Evolutionary conservation across 2,113 vertebrate genomes (phyloP).

Genomic region (Uropsilus gracilis): DNA sequence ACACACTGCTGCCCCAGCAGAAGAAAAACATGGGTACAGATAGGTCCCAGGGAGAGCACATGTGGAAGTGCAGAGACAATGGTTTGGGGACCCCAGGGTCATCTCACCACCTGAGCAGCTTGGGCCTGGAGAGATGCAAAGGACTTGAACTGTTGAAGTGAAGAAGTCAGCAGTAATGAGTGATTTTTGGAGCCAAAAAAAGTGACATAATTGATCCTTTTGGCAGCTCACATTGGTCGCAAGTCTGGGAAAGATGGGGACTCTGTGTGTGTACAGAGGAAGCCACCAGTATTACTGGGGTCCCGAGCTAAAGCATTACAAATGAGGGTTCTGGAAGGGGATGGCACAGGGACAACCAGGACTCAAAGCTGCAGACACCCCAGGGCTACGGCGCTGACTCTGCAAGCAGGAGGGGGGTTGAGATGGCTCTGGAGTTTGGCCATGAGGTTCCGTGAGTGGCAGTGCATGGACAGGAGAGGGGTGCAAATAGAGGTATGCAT

Average conservation of each 20-base stretch:
- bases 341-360: rapidly evolving
- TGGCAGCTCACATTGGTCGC: background rate
- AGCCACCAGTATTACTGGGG: rapidly evolving
- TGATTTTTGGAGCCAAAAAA: background rate
- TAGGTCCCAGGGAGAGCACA: rapidly evolving
- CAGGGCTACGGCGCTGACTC: too few relatives aligned
- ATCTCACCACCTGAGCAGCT: rapidly evolving
- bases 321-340: rapidly evolving
- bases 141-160: background rate
- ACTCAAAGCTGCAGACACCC: rapidly evolving
- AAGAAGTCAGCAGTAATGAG: background rate
- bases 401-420: rapidly evolving
- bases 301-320: background rate
- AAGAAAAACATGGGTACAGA: background rate
- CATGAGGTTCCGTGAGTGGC: background rate
- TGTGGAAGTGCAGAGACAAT: background rate
- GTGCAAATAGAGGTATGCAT: background rate
- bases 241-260: too few relatives aligned
- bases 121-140: rapidly evolving
- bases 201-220: background rate
- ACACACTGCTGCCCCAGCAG: background rate
- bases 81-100: rapidly evolving
- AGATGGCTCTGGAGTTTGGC: background rate
- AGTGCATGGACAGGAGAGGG: background rate
- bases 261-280: background rate